Base-by-base conservation (phyloP, 2,113 vertebrate species). In the Setophaga kirtlandii region DNA sequence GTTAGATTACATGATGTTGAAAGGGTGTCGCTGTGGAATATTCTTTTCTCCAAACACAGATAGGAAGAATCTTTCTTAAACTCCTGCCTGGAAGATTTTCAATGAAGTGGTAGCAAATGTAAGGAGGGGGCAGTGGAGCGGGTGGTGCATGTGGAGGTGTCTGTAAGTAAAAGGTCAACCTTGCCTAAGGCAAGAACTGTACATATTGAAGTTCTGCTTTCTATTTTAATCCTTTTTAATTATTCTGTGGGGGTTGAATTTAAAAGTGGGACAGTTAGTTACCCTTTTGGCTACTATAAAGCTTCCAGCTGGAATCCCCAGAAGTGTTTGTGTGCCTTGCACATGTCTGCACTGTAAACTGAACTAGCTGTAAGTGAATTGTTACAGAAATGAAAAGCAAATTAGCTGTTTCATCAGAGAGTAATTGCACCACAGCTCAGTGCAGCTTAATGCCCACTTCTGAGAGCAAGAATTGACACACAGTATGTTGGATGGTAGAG, bases 381-480 rank as follows among this genome's bases (percentile, higher is more conserved):
- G 55, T 74, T 95, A 46, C 68, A 92, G 81, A 62, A 77, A 94
- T 74, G 46, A 49, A 86, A 87, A 89, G 64, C 31, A 94, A 95
- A 90, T 91, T 89, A 92, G 31, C 30, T 80, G 46, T 81, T 95
- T 94, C 76, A 90, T 86, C 46, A 94, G 91, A 89, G 50, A 81
- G 31, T 86, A 91, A 96, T 91, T 92, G 41, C 30, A 90, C 23
- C n/a, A 74, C 42, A 94, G 59, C 59, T 83, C 41, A 77, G 20
- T 65, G 71, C 15, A 65, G n/a, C 53, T 83, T 90, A 94, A 89
- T 83, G 50, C 3, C 6, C 7, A 65, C 22, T 77, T 94, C 50
- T 42, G 68, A 95, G 68, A 86, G 58, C 13, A 79, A 62, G 49
- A 69, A 21, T 49, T 90, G 58, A 92, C 83, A 53, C 24, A 76